These are phyloP conservation scores for Tragelaphus imberbis DNA, from an alignment of 2,113 vertebrate genomes.

Conservation along the genomic window DNA sequence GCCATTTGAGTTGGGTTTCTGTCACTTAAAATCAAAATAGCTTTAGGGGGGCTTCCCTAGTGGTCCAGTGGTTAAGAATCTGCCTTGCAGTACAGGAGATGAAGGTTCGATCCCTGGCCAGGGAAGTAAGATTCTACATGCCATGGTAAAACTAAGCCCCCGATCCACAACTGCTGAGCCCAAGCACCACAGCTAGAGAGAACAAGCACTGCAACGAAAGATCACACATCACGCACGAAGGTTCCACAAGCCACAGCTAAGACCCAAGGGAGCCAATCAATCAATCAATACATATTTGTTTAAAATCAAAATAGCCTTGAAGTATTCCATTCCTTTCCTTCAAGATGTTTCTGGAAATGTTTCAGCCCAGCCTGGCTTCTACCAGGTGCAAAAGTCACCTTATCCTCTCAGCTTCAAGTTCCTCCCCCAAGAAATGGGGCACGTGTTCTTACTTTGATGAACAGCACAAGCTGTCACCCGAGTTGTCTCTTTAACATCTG, in stretches of 20 bases:
- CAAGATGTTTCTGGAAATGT: neutral
- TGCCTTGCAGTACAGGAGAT: neutral
- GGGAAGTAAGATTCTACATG: neutral
- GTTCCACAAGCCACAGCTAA: neutral
- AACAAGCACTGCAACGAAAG: neutral
- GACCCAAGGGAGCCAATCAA: neutral
- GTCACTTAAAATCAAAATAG: too few species aligned
- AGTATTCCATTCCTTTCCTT: neutral
- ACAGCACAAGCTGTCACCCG: neutral
- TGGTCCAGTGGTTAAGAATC: neutral
- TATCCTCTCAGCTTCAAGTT: neutral
- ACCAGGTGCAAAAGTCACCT: neutral
- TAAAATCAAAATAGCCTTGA: neutral
- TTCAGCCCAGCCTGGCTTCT: neutral
- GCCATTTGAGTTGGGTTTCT: neutral
- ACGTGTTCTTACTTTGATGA: rapidly evolving
- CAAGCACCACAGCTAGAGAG: neutral
- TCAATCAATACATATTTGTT: neutral
- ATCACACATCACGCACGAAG: neutral
- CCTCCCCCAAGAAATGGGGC: neutral
- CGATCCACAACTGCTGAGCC: neutral
- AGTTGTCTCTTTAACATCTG: neutral
- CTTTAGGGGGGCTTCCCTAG: neutral
- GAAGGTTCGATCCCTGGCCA: neutral
- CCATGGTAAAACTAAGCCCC: neutral